A percentile compares a stretch with the other conserved stretches of the same genome.
These are phyloP conservation scores for Leptodactylus fallax DNA, from an alignment of 2,797 vertebrate species.

Conservation along the genomic window DNA sequence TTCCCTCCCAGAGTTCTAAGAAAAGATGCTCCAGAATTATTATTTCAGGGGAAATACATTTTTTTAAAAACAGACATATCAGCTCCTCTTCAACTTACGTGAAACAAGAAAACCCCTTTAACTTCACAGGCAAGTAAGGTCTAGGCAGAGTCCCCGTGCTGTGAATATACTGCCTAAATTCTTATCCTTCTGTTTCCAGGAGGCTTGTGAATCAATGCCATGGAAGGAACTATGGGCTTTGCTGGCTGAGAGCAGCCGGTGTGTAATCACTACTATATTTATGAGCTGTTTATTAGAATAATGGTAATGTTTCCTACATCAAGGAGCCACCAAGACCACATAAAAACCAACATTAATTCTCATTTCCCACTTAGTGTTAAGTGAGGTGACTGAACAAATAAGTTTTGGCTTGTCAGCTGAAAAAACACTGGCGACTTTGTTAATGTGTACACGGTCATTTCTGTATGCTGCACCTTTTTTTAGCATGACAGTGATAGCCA, in stretches of 20 bases:
- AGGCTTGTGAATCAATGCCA: slow-evolving; percentile 4
- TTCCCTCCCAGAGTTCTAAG: too few species aligned
- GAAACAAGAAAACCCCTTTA: too few species aligned
- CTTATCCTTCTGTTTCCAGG: background rate
- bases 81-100: too few species aligned
- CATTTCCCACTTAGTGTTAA: slow-evolving; percentile 29
- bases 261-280: slow-evolving; percentile 5
- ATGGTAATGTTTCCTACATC: slow-evolving; percentile 13
- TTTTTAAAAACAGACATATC: too few species aligned
- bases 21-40: too few species aligned
- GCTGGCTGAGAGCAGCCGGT: background rate
- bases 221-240: background rate
- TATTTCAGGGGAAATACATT: too few species aligned
- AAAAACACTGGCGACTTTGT: slow-evolving; percentile 56
- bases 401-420: slow-evolving; percentile 48
- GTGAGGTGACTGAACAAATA: background rate
- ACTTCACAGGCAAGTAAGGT: too few species aligned
- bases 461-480: background rate
- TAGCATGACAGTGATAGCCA: background rate
- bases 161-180: background rate
- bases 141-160: background rate
- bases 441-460: background rate
- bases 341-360: background rate
- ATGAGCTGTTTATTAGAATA: slow-evolving; percentile 10
- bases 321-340: slow-evolving; percentile 15